These are phyloP conservation scores for Zaprionus nigranus DNA, from an alignment of 1,140 invertebrate species.

Conservation along the genomic window DNA sequence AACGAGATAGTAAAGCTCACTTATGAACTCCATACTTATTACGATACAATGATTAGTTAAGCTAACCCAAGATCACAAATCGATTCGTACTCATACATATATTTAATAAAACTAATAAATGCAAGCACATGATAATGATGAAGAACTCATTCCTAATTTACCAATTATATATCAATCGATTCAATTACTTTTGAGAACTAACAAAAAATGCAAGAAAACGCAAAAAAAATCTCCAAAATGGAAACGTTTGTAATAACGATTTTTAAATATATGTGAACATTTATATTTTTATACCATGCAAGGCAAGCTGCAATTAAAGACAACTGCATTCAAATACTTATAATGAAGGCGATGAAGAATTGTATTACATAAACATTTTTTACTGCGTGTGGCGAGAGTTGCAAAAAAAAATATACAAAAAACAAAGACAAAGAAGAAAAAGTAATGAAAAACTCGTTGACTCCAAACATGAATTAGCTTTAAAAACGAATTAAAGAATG, in stretches of 20 bases:
- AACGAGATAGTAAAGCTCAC: slow-evolving; percentile 71
- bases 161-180: slow-evolving; percentile 45
- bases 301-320: slow-evolving; percentile 67
- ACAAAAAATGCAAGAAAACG: background rate
- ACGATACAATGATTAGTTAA: slow-evolving; percentile 44
- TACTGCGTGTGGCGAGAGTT: slow-evolving; percentile 53
- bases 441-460: slow-evolving; percentile 38
- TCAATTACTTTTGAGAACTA: slow-evolving; percentile 44
- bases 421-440: background rate
- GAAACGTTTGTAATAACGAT: slow-evolving; percentile 61
- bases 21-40: slow-evolving; percentile 59
- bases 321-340: slow-evolving; percentile 50
- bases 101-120: slow-evolving; percentile 24
- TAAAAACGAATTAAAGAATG: slow-evolving; percentile 52
- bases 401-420: slow-evolving; percentile 36
- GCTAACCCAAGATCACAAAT: slow-evolving; percentile 15
- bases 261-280: slow-evolving; percentile 81
- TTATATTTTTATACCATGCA: slow-evolving; percentile 83
- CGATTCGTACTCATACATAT: slow-evolving; percentile 23
- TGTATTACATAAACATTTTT: slow-evolving; percentile 66
- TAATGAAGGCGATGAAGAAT: slow-evolving; percentile 44
- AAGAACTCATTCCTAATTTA: slow-evolving; percentile 46
- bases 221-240: background rate
- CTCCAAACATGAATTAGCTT: slow-evolving; percentile 76
- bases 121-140: slow-evolving; percentile 16